A percentile compares a stretch with the other conserved stretches of the same genome.
phyloP scores from a whole-genome alignment of 2,113 vertebrate species.

The Tyrannus savana region DNA sequence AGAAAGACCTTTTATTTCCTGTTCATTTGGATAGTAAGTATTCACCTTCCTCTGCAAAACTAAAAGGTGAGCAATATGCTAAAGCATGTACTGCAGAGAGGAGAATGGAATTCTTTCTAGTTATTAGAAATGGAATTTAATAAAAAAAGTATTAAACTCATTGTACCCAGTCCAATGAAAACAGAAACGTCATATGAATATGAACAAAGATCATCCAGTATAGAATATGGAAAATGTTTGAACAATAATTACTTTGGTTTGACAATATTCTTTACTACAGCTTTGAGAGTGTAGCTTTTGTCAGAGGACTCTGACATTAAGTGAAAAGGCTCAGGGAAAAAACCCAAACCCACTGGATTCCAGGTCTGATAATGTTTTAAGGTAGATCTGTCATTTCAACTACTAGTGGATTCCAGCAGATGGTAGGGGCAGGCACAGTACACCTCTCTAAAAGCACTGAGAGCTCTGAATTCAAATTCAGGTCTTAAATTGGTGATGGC shows the following conservation, averaged over 20 bases:
- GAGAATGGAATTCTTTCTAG: conserved; percentile 43
- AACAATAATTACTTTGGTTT: conserved; percentile 9
- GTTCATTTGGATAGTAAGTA: background rate
- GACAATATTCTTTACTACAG: background rate
- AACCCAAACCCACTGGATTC: background rate
- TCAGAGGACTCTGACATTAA: background rate
- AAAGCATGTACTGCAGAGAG: background rate
- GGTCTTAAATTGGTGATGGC: background rate
- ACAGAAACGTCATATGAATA: conserved; percentile 38
- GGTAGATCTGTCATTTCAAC: background rate
- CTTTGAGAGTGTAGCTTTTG: background rate
- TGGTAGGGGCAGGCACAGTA: background rate
- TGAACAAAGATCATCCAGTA: conserved; percentile 8
- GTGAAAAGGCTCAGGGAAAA: background rate
- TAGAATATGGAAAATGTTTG: conserved; percentile 1
- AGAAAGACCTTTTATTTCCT: conserved; percentile 51
- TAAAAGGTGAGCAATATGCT: conserved; percentile 3
- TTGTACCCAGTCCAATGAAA: conserved; percentile 50
- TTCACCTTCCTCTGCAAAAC: conserved; percentile 26
- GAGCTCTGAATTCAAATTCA: background rate
- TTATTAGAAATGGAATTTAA: conserved; percentile 66
- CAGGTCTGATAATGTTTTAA: background rate
- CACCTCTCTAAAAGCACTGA: background rate
- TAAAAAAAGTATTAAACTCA: conserved; percentile 56
- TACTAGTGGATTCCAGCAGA: background rate